Base-by-base conservation (phyloP, 2,797 vertebrate species). In the Acanthurus tractus region DNA sequence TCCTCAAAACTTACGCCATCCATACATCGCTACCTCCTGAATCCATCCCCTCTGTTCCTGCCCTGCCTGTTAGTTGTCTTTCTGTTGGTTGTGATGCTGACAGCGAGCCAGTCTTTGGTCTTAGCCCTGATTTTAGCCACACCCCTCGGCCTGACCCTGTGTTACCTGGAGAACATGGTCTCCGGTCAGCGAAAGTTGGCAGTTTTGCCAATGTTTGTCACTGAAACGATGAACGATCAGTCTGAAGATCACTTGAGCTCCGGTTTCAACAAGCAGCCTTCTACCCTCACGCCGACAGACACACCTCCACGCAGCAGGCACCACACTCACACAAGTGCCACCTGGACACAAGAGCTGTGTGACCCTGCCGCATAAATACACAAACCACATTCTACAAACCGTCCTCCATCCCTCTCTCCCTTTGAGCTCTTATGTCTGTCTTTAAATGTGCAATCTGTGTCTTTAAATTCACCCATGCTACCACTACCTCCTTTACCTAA, bases 111-210 rank as follows among this genome's bases (percentile, higher is more conserved):
- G 88, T 99, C 97, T 3, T 81, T 98, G 84, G 94, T 92, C 70
- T 93, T 98, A 50, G 97, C 97, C 18, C 93, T 99, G 74, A 92
- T 95, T 68, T 94, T 98, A 89, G 97, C 97, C 80, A 94, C 97
- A 81, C 97, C 97, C 91, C 96, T 99, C 0, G 97, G 97, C 86
- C 90, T 99, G 76, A 97, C 96, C 64, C 95, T 99, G 78, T 98
- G 96, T 88, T 99, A 96, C 88, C 93, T 99, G 61, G 97, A 99
- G 94, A 96, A 94, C 46, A 94, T 96, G 84, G 92, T 91, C 42
- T 90, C 95, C 45, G 62, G 89, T 85, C 93, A 93, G 67, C 86
- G 86, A 77, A 88, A 78, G 68, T 11, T 18, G 88, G 80, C 38
- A 6, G 23, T 79, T 54, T 67, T 85, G 63, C 76, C 79, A 0